A percentile compares a stretch with the other conserved stretches of the same genome.
These are phyloP conservation scores for Rousettus leschenaultii DNA, from an alignment of 2,113 vertebrate genomes.

Conservation along the genomic window DNA sequence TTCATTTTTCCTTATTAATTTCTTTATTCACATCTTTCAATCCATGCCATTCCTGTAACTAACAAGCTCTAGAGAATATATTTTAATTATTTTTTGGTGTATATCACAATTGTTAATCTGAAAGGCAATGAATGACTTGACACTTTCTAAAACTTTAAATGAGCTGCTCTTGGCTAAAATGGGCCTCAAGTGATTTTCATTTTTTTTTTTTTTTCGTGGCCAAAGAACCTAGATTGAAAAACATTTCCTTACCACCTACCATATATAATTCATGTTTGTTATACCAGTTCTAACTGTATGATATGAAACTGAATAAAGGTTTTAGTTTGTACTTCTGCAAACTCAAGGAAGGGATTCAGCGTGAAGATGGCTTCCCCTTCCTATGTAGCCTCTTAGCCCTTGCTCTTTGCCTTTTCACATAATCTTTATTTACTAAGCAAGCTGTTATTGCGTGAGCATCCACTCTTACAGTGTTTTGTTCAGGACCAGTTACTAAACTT, in stretches of 20 bases:
- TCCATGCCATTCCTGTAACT: background rate
- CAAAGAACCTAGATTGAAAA: background rate
- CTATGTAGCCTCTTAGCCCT: background rate
- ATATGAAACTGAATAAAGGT: background rate
- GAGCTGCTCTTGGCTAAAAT: background rate
- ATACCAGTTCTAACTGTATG: background rate
- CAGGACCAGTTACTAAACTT: background rate
- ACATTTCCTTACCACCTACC: background rate
- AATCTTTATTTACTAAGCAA: background rate
- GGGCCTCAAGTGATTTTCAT: background rate
- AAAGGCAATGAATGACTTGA: background rate
- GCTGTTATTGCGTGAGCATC: background rate
- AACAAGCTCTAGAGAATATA: background rate
- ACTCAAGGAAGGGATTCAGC: background rate
- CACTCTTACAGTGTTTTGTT: background rate
- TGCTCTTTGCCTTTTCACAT: background rate
- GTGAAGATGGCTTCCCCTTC: background rate
- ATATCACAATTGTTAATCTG: background rate
- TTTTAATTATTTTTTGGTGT: background rate
- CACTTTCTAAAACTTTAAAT: background rate
- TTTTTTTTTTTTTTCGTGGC: background rate
- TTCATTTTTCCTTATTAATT: background rate
- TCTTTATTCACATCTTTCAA: background rate
- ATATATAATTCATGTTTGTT: background rate
- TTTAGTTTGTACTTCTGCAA: background rate